These are phyloP conservation scores for Scaptomyza hsui DNA, from an alignment of 1,140 invertebrate species.

Conservation along the genomic window DNA sequence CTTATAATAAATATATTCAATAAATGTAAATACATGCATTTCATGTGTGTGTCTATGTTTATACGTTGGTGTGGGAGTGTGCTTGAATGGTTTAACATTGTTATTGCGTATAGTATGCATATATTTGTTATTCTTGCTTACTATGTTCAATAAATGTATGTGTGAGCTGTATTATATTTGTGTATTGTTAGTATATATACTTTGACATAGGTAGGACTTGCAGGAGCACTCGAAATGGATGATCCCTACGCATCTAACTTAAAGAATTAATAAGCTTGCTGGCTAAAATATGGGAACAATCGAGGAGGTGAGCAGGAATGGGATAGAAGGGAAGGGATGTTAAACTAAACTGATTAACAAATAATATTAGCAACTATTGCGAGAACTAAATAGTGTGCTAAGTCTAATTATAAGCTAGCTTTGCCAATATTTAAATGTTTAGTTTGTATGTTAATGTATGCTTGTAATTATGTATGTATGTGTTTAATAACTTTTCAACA, in stretches of 20 bases:
- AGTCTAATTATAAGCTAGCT: slow-evolving; percentile 68
- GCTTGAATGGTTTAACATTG: slow-evolving; percentile 69
- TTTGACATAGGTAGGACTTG: slow-evolving; percentile 50
- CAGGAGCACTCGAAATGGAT: slow-evolving; percentile 49
- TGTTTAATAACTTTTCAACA: slow-evolving; percentile 76
- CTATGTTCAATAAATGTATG: slow-evolving; percentile 18
- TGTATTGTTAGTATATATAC: slow-evolving; percentile 36
- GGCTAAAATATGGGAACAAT: slow-evolving; percentile 38
- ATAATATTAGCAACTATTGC: slow-evolving; percentile 77
- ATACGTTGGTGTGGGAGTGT: slow-evolving; percentile 36
- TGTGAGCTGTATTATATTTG: slow-evolving; percentile 4
- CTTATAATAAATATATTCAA: slow-evolving; percentile 70
- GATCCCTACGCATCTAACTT: slow-evolving; percentile 34
- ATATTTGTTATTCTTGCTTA: slow-evolving; percentile 48
- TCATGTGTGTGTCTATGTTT: slow-evolving; percentile 30
- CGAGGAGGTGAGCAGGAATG: slow-evolving; percentile 5
- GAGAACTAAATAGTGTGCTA: slow-evolving; percentile 75
- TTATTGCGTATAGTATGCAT: slow-evolving; percentile 51
- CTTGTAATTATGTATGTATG: slow-evolving; percentile 36
- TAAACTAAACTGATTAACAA: slow-evolving; percentile 71
- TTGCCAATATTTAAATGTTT: slow-evolving; percentile 54
- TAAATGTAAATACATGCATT: slow-evolving; percentile 67
- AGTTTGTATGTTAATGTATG: slow-evolving; percentile 42
- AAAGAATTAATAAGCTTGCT: slow-evolving; percentile 60
- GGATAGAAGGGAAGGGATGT: slow-evolving; percentile 1